Base-by-base conservation (phyloP, 2,888 invertebrate species). In the Rhaphigaster nebulosa region DNA sequence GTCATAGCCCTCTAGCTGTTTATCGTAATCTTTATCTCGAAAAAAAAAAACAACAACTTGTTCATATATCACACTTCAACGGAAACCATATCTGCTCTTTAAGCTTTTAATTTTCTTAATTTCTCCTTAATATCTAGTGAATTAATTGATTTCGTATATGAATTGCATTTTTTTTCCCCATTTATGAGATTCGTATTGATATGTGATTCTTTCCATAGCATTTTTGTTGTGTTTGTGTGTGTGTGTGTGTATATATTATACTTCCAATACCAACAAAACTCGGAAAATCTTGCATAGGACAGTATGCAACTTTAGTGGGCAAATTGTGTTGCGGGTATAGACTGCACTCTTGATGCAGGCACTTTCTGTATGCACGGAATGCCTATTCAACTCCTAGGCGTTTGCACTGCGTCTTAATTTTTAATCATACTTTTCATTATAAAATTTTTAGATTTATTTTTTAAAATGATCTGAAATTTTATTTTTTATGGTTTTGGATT, bases 1-100 rank as follows among this genome's bases (percentile, higher is more conserved):
- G 88, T 88, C 88, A 88, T 26, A 65, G 65, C 88, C 65, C 88
- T 88, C 88, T 56, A n/a, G 38, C 29, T 41, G 54, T 60, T 60
- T 60, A 60, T 60, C 56, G 38, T 56, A 54, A 54, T 60, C 38
- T 88, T 88, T 88, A 60, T 60, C 88, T 60, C 56, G 65, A 88
- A 38, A 65, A 87, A 70, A 38, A 76, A 76, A 76, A 20, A 20
- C 5, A 76, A 76, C 18, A 38, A 76, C 18, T 76, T 76, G 70
- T 76, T 38, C 34, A 76, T 76, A 76, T 76, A 76, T 45, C 45
- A 45, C 84, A 84, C 84, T 84, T 84, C 84, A 45, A 12, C 20
- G 84, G 45, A 84, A 45, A 84, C 10, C 70, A 45, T 45, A 50
- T 84, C 45, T 41, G 41, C 26, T 41, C 20, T 41, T 84, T 26